Base-by-base conservation (phyloP, 2,797 vertebrate species). In the Paratrypauchen microcephalus region DNA sequence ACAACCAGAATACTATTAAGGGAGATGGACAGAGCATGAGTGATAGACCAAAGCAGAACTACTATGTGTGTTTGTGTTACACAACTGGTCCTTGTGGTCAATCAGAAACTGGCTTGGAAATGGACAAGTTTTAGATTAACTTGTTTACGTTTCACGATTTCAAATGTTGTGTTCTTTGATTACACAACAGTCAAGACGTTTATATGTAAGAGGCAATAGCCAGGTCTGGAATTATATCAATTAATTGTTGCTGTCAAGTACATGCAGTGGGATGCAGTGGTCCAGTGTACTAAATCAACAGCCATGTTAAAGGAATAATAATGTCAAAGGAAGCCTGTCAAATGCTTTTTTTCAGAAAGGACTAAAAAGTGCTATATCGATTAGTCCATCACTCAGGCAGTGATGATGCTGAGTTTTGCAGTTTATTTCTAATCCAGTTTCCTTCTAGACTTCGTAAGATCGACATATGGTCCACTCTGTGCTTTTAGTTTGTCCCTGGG, bases 401-500 rank as follows among this genome's bases (percentile, higher is more conserved):
- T 61, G 66, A 73, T 68, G 66, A 71, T 74, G 75, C 77, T 86
- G 75, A 74, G 77, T 72, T 85, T 80, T 26, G 55, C 71, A 72
- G 73, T 79, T 84, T 74, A 82, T 78, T 85, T 55, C 52, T 77
- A 67, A 65, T 82, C 67, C 77, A 78, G 70, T 80, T 76, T 73
- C 0, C 69, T 72, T 82, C 74, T 76, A 50, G 70, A 71, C 62
- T 82, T 71, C 19, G 72, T 79, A 79, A 79, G 56, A 69, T 68
- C 65, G 73, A 75, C 87, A 90, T 88, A 87, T 83, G 86, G 83
- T 86, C 70, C 74, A 77, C 71, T 75, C 69, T 48, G 62, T 62
- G 77, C 85, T 89, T 83, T 87, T 73, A 87, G 86, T 65, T 72
- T 78, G 65, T 84, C 90, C 86, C 82, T 15, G 54, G 57, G 83